These are phyloP conservation scores for Scolanthus callimorphus DNA, from an alignment of 92 coral and sea anemone species.

Conservation along the genomic window DNA sequence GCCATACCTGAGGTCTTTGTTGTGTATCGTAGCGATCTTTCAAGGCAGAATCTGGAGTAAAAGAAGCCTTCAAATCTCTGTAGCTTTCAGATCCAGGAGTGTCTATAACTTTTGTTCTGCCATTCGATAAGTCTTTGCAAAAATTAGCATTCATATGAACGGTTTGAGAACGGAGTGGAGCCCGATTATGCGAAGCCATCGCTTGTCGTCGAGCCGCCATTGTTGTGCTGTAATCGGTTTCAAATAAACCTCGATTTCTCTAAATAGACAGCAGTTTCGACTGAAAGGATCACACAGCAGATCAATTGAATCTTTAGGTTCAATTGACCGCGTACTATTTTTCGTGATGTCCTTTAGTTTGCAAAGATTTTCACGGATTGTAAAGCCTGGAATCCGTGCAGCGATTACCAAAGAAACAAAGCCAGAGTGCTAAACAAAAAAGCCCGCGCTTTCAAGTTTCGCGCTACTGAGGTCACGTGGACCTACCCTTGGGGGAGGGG, in stretches of 20 bases:
- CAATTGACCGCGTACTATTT: background rate
- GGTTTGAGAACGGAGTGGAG: slow-evolving; percentile 75
- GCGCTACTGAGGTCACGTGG: slow-evolving; percentile 98
- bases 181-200: slow-evolving; percentile 47
- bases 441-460: slow-evolving; percentile 99
- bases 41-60: slow-evolving; percentile 48
- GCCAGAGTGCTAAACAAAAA: slow-evolving; percentile 45
- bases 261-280: background rate
- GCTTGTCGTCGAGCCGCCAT: slow-evolving; percentile 68
- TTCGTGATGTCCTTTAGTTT: background rate
- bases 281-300: background rate
- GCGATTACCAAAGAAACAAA: slow-evolving; percentile 7
- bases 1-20: slow-evolving; percentile 72
- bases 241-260: background rate
- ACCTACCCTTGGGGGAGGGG: too few species aligned
- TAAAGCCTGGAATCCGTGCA: background rate
- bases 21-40: slow-evolving; percentile 14
- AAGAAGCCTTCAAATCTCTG: slow-evolving; percentile 31
- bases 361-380: background rate
- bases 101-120: slow-evolving; percentile 21
- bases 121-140: background rate
- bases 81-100: slow-evolving; percentile 20
- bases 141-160: slow-evolving; percentile 50
- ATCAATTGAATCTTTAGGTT: background rate
- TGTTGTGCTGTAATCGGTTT: background rate